Percentiles rank a stretch among this genome's conserved stretches.
Evolutionary conservation across 2,888 invertebrate species (phyloP).

Genomic region (Sarcophaga caerulescens): DNA sequence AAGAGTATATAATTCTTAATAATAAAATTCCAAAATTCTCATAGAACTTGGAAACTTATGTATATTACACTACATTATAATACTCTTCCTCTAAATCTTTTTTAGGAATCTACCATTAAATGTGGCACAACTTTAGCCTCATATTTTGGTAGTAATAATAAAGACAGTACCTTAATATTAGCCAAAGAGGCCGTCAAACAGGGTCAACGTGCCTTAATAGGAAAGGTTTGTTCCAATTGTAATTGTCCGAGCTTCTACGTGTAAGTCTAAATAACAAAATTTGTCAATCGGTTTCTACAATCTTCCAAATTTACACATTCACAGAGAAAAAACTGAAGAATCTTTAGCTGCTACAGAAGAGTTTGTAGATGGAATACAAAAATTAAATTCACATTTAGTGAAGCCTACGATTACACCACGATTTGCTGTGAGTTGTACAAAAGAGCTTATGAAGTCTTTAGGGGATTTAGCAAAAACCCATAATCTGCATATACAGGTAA

Average conservation of each 20-base stretch:
- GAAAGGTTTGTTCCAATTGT: conserved; percentile 86
- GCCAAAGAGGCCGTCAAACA: conserved; percentile 85
- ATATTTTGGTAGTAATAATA: conserved; percentile 91
- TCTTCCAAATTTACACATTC: conserved; percentile 72
- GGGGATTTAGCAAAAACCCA: conserved; percentile 86
- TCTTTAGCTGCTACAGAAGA: conserved; percentile 84
- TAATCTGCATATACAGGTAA: conserved; percentile 89
- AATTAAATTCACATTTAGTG: conserved; percentile 84
- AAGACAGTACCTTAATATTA: conserved; percentile 86
- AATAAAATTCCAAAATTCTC: no score
- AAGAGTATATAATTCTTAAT: no score
- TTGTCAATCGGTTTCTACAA: neutral
- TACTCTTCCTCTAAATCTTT: neutral
- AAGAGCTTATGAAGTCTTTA: conserved; percentile 86
- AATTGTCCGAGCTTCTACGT: conserved; percentile 79
- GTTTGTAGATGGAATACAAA: conserved; percentile 84
- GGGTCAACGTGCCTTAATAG: conserved; percentile 92
- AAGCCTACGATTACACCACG: conserved; percentile 91
- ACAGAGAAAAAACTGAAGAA: conserved; percentile 85
- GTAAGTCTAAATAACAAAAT: conserved; percentile 71
- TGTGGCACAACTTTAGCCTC: conserved; percentile 94
- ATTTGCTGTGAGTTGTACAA: conserved; percentile 91
- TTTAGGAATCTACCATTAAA: conserved; percentile 86
- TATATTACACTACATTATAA: neutral
- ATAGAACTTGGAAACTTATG: no score